Evolutionary conservation across 2,888 invertebrate species (phyloP).

Genomic region (Drosophila setosimentum): DNA sequence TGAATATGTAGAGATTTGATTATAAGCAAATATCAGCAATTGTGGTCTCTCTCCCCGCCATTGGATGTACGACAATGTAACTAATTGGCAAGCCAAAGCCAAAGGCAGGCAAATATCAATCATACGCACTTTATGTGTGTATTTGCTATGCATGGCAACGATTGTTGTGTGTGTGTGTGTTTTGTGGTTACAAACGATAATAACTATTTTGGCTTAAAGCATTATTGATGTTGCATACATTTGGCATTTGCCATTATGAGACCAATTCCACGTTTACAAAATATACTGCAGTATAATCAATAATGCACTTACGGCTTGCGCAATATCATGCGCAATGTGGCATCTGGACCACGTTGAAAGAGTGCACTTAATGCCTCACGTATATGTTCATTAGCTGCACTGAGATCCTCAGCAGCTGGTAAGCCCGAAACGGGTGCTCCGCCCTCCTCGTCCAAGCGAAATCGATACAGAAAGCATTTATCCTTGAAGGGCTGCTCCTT

Average conservation of each 20-base stretch:
- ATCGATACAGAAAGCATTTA: constrained; percentile 93
- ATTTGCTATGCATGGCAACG: not conserved
- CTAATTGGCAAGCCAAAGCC: constrained; percentile 36
- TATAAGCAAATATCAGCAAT: constrained; percentile 44
- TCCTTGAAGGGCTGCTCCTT: constrained; percentile 93
- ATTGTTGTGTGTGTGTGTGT: constrained; percentile 5
- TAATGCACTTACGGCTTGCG: constrained; percentile 89
- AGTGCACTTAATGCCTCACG: constrained; percentile 89
- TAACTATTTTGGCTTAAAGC: constrained; percentile 6
- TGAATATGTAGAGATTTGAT: constrained; percentile 40
- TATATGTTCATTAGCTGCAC: constrained; percentile 89
- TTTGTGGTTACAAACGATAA: not conserved
- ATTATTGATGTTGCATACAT: constrained; percentile 16
- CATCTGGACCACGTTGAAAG: constrained; percentile 91
- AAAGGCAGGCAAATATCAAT: constrained; percentile 31
- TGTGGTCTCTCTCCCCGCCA: constrained; percentile 13
- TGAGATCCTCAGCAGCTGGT: constrained; percentile 87
- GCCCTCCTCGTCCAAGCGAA: constrained; percentile 90
- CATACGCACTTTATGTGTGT: constrained; percentile 14
- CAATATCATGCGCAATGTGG: constrained; percentile 91
- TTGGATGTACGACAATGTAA: constrained; percentile 29
- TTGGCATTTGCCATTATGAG: constrained; percentile 1
- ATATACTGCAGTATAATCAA: not conserved
- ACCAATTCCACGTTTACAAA: not conserved
- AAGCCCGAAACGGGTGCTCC: constrained; percentile 86